Base-by-base conservation (phyloP, 2,888 invertebrate species). In the Brenthis hecate region DNA sequence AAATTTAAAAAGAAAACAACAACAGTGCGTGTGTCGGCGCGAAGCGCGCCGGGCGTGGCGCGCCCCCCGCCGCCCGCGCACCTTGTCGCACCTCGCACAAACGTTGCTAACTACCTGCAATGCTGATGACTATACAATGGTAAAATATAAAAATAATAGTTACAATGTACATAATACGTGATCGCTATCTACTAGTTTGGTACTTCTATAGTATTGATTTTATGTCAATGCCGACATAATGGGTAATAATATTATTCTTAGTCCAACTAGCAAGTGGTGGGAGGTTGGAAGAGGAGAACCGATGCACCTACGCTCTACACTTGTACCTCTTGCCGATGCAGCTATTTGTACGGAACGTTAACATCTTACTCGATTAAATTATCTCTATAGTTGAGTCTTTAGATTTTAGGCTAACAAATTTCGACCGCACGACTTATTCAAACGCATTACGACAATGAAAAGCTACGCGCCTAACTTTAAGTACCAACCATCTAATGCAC, bases 161-260 rank as follows among this genome's bases (percentile, higher is more conserved):
- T 90, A 89, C 87, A 92, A 92, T 92, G 85, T 92, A 92, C 92
- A 92, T 89, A 91, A 89, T 90, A 90, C 86, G 91, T 89, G 88
- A 90, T 86, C 83, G 84, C 89, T 91, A 92, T 88, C 92, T 91
- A 92, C 85, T 80, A 88, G 91, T 92, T 92, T 92, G 92, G 92
- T 92, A 92, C 89, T 91, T 90, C 88, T 91, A 91, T 89, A 86
- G 83, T 81, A 82, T 81, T 81, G 81, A 81, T 83, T 85, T 82
- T 81, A 86, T 84, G 83, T 86, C 82, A 81, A 56, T 71, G 57
- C 66, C 70, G 71, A 74, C 76, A 70, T 82, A 62, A 57, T 85
- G 82, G 84, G 58, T 72, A 69, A 70, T 72, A 72, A 71, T 66
- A 80, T 80, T 66, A 80, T 80, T 83, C 84, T 89, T 89, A 86